Evolutionary conservation across 92 coral and sea anemone species (phyloP), one percentile per base, ranked within the genome.

Genomic region (Palythoa heliodiscus): DNA sequence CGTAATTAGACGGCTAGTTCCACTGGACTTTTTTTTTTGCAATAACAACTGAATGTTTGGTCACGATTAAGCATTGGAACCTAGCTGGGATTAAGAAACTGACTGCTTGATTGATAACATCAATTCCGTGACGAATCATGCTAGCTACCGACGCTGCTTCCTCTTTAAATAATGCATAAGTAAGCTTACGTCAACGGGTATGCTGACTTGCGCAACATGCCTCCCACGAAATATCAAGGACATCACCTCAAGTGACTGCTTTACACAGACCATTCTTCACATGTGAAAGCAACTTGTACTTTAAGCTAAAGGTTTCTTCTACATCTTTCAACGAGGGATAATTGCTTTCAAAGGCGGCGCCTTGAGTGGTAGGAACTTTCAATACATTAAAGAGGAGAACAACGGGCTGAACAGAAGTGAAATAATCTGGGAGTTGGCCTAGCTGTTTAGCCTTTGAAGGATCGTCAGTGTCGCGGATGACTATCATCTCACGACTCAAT

Each of bases 101-200:
- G 11, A 88, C 90, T 7, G 90, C 92, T 86, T 88, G 83, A 3
- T 40, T 82, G 1, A 82, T 69, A n/a, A 91, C 94, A 58, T 83
- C 88, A 15, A 91, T 91, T 52, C 90, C 89, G 71, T 89, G 92
- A 50, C 92, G 86, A 24, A 91, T 91, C 92, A 89, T 89, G 50
- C n/a, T n/a, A 53, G 89, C 90, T 39, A 19, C 88, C 12, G 92
- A 89, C 70, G 55, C 63, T 5, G 95, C 89, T 71, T 58, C n/a
- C 2, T 92, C 92, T 52, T 86, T 89, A 82, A 91, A 91, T 52
- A 85, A 38, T 13, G 91, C 55, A 89, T 25, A 83, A 23, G 20
- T 0, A 92, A 86, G 25, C 88, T 89, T 7, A 6, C 79, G 77
- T 50, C 88, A 88, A 82, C 86, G 80, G 86, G 83, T 23, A 7